These are phyloP conservation scores for Tuberolachnus salignus DNA, from an alignment of 2,888 invertebrate genomes.

Conservation along the genomic window DNA sequence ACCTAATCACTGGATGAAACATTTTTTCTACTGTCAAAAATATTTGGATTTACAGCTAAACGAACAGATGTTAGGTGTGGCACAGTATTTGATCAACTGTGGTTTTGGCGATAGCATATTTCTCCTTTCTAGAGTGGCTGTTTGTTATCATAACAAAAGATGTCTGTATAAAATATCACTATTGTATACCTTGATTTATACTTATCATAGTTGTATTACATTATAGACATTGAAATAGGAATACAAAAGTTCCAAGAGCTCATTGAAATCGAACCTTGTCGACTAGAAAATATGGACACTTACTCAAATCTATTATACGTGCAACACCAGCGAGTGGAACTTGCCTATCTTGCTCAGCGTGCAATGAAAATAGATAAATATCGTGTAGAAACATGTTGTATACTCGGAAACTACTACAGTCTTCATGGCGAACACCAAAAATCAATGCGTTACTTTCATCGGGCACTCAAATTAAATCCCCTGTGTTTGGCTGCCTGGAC, in stretches of 20 bases:
- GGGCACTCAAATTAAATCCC: slow-evolving; percentile 91
- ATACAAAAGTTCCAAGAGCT: slow-evolving; percentile 83
- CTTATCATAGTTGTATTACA: slow-evolving; percentile 18
- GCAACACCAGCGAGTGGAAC: slow-evolving; percentile 87
- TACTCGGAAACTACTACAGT: slow-evolving; percentile 98
- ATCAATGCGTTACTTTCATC: slow-evolving; percentile 95
- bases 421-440: slow-evolving; percentile 94
- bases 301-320: slow-evolving; percentile 96
- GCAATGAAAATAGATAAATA: slow-evolving; percentile 95
- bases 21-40: slow-evolving; percentile 88
- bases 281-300: slow-evolving; percentile 94
- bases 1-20: slow-evolving; percentile 93
- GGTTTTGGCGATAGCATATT: slow-evolving; percentile 90
- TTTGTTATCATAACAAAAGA: slow-evolving; percentile 89
- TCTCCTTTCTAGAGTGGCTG: slow-evolving; percentile 88
- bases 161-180: slow-evolving; percentile 65
- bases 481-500: slow-evolving; percentile 97
- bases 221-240: slow-evolving; percentile 86
- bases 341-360: slow-evolving; percentile 91
- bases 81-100: slow-evolving; percentile 74
- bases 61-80: slow-evolving; percentile 86
- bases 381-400: slow-evolving; percentile 95
- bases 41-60: slow-evolving; percentile 88
- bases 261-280: slow-evolving; percentile 85
- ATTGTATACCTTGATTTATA: slow-evolving; percentile 17